These are phyloP conservation scores for Brachyrhaphis roseni DNA, from an alignment of 2,797 vertebrate species.

Conservation along the genomic window DNA sequence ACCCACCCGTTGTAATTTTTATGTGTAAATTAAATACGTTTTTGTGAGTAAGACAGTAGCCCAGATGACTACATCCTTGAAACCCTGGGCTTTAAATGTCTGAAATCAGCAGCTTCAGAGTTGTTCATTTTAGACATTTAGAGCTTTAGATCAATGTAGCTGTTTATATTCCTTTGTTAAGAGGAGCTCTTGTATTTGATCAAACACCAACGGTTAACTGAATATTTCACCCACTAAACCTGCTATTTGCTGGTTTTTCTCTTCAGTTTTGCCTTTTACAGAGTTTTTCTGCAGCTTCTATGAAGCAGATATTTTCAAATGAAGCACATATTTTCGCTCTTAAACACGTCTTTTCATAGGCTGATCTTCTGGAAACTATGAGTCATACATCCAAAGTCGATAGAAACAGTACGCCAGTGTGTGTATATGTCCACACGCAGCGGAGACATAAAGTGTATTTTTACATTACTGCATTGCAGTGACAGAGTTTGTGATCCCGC, in stretches of 20 bases:
- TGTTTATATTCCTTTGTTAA: neutral
- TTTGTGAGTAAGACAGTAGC: neutral
- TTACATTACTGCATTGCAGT: slow-evolving; percentile 61
- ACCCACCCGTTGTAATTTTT: neutral
- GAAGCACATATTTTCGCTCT: slow-evolving; percentile 32
- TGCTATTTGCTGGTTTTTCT: neutral
- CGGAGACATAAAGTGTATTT: slow-evolving; percentile 38
- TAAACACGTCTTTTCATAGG: slow-evolving; percentile 39
- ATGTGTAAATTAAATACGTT: neutral
- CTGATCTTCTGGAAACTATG: slow-evolving; percentile 59
- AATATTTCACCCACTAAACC: neutral
- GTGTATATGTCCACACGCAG: slow-evolving; percentile 11
- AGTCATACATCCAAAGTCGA: slow-evolving; percentile 57
- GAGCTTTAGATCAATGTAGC: neutral
- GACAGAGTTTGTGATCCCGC: slow-evolving; percentile 43
- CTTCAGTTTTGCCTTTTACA: neutral
- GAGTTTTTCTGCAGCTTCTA: slow-evolving; percentile 10
- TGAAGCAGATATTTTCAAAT: slow-evolving; percentile 25
- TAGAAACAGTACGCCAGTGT: slow-evolving; percentile 33
- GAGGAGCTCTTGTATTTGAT: neutral
- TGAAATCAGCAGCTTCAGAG: neutral
- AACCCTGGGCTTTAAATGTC: neutral
- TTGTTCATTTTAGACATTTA: neutral
- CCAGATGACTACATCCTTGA: neutral
- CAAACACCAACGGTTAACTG: neutral